Evolutionary conservation across 2,113 vertebrate species (phyloP).

Genomic region (Macroglossus sobrinus): DNA sequence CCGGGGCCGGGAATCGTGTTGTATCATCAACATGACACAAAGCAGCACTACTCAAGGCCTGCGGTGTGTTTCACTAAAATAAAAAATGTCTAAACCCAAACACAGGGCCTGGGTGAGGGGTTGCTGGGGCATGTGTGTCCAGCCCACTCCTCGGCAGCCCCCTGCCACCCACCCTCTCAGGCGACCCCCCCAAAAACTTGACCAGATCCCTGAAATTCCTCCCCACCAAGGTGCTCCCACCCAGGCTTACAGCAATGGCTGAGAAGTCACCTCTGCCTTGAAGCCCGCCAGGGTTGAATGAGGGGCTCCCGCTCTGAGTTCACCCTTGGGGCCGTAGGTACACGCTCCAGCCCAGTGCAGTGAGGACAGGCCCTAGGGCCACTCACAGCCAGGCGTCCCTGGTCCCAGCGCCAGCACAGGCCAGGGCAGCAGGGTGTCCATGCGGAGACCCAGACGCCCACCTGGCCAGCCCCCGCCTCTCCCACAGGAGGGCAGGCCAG

Average conservation of each 20-base stretch:
- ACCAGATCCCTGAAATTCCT: not conserved
- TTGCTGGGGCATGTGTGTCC: not conserved
- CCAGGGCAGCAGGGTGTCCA: not conserved
- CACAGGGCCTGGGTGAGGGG: no score
- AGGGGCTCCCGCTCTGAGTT: no score
- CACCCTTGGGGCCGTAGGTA: rapidly evolving
- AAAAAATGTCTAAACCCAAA: not conserved
- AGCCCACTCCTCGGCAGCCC: not conserved
- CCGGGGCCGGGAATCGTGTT: no score
- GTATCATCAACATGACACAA: no score
- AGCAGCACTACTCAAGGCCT: not conserved
- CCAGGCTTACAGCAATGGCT: not conserved
- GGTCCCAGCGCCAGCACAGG: not conserved
- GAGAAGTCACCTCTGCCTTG: not conserved
- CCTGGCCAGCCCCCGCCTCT: not conserved
- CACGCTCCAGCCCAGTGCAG: rapidly evolving
- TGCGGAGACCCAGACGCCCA: rapidly evolving
- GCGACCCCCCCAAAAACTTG: not conserved
- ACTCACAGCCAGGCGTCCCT: not conserved
- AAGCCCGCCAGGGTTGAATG: not conserved
- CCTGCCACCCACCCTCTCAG: not conserved
- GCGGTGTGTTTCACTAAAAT: not conserved
- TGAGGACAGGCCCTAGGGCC: not conserved
- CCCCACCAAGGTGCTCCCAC: not conserved
- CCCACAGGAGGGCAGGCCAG: not conserved